A percentile compares a stretch with the other conserved stretches of the same genome.
Evolutionary conservation across 2,113 vertebrate species (phyloP).

Genomic region (Epinephelus moara): DNA sequence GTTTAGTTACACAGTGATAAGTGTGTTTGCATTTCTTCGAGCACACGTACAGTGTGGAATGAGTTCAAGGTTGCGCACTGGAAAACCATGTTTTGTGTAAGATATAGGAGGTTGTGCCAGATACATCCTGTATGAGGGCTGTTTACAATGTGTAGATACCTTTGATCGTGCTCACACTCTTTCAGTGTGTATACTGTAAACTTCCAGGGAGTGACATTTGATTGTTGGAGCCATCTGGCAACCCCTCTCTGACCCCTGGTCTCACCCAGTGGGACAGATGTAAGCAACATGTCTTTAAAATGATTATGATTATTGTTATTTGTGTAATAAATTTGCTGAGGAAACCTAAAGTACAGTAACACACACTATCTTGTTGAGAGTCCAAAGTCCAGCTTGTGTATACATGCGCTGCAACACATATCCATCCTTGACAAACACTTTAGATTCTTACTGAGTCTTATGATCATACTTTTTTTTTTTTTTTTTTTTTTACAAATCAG

Average conservation of each 20-base stretch:
- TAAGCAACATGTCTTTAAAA: background rate
- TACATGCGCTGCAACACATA: constrained; percentile 1
- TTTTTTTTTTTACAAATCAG: background rate
- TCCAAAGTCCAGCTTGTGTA: constrained; percentile 77
- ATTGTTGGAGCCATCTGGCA: background rate
- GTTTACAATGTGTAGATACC: background rate
- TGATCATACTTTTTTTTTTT: background rate
- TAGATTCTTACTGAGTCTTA: background rate
- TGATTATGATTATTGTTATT: background rate
- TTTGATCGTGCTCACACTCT: background rate
- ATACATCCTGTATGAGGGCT: background rate
- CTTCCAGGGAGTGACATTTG: background rate
- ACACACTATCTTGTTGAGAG: constrained; percentile 38
- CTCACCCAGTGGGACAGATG: background rate
- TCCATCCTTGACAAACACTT: background rate
- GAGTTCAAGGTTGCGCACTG: constrained; percentile 18
- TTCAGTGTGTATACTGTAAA: constrained; percentile 39
- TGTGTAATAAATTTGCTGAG: background rate
- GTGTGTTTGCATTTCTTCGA: constrained; percentile 58
- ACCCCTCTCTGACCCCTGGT: constrained; percentile 8
- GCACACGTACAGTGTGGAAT: background rate
- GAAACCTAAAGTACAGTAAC: background rate
- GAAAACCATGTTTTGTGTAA: constrained; percentile 13
- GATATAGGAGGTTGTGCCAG: background rate
- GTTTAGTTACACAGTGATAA: constrained; percentile 33